Evolutionary conservation across 2,888 invertebrate genomes (phyloP).

Genomic region (Nomada ferruginata): DNA sequence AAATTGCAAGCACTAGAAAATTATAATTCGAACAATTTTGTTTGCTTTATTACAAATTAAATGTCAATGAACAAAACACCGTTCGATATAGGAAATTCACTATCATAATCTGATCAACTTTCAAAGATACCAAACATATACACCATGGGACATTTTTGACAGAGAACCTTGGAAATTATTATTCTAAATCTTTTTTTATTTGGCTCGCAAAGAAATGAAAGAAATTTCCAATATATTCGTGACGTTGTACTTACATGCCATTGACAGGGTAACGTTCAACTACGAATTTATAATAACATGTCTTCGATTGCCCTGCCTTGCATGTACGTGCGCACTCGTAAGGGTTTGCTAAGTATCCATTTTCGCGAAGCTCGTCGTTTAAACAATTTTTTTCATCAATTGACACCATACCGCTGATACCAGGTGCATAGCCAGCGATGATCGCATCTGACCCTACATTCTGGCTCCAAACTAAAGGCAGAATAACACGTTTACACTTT

Average conservation of each 20-base stretch:
- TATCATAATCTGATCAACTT: no score
- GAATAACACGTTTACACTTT: not conserved
- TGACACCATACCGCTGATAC: conserved; percentile 33
- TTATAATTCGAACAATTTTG: not conserved
- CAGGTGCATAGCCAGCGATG: conserved; percentile 37
- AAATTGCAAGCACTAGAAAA: conserved; percentile 63
- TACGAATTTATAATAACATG: conserved; percentile 73
- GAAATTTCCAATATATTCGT: not conserved
- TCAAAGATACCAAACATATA: no score
- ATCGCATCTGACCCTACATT: not conserved
- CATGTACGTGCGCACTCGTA: conserved; percentile 76
- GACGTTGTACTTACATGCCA: conserved; percentile 32
- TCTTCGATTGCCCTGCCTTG: conserved; percentile 65
- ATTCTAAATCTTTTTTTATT: not conserved
- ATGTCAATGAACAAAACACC: no score
- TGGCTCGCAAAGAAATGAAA: not conserved
- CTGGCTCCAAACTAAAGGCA: not conserved
- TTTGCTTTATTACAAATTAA: not conserved
- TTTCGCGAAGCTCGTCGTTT: not conserved
- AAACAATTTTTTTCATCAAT: conserved; percentile 24
- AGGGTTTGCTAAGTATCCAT: conserved; percentile 28
- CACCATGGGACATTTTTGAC: not conserved
- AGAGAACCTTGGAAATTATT: no score
- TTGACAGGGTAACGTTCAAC: conserved; percentile 65
- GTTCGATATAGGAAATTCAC: no score